Conservation (phyloP, 2,113 vertebrate species). For the Passer domesticus region DNA sequence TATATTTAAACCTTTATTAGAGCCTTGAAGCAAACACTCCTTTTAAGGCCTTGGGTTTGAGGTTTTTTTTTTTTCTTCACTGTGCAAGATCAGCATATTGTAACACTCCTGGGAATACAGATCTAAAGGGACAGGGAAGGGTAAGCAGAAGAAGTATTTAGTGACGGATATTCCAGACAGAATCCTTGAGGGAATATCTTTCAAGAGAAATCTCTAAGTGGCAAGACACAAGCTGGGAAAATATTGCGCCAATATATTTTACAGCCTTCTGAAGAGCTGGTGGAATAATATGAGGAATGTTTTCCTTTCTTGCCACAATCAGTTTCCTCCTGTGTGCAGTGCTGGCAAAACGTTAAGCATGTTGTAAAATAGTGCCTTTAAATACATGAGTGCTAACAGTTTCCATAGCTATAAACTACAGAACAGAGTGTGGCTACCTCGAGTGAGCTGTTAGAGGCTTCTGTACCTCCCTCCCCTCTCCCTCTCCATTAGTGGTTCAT, state of each 20-base stretch:
- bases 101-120: background rate
- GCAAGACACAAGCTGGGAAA: constrained; percentile 11
- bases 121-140: background rate
- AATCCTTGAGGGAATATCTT: constrained; percentile 25
- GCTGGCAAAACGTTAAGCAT: background rate
- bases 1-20: constrained; percentile 17
- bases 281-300: background rate
- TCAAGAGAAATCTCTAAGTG: background rate
- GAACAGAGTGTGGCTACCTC: background rate
- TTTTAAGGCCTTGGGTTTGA: background rate
- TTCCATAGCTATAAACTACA: background rate
- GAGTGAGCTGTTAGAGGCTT: background rate
- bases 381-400: background rate
- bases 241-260: background rate
- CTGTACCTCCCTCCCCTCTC: background rate
- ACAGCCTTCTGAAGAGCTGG: background rate
- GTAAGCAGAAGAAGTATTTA: constrained; percentile 18
- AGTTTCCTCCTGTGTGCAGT: background rate
- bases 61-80: background rate
- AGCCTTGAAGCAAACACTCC: background rate
- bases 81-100: background rate
- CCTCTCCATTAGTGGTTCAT: background rate
- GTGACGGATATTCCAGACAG: background rate
- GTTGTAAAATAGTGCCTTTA: background rate
- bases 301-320: background rate